A percentile compares a stretch with the other conserved stretches of the same genome.
These are phyloP conservation scores for Plebejus anna DNA, from an alignment of 2,888 invertebrate genomes.

Conservation along the genomic window DNA sequence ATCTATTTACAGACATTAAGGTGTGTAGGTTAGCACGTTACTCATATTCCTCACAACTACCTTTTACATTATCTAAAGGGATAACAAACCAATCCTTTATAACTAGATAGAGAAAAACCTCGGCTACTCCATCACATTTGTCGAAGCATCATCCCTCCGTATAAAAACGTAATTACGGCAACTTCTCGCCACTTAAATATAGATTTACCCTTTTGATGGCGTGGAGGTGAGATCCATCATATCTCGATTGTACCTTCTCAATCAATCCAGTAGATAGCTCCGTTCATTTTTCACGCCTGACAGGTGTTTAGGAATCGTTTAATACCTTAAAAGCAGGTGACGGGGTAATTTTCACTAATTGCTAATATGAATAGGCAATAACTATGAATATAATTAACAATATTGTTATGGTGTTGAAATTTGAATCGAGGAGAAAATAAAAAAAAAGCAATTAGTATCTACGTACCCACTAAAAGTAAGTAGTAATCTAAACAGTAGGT, in stretches of 20 bases:
- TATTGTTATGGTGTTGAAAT: neutral
- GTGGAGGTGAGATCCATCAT: constrained; percentile 73
- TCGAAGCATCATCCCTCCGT: constrained; percentile 64
- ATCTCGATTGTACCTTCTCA: constrained; percentile 68
- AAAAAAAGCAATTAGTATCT: too few relatives aligned
- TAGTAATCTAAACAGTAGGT: too few relatives aligned
- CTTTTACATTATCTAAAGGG: neutral
- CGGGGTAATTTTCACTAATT: constrained; percentile 9
- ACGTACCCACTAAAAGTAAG: too few relatives aligned
- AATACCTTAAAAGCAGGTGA: constrained; percentile 32
- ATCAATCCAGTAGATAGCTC: constrained; percentile 70
- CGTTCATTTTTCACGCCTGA: constrained; percentile 65
- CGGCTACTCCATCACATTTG: constrained; percentile 63
- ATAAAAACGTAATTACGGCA: constrained; percentile 77
- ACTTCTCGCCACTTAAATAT: constrained; percentile 71
- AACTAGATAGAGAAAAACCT: constrained; percentile 35
- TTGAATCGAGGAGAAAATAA: too few relatives aligned
- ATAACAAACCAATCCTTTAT: neutral
- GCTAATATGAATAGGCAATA: neutral
- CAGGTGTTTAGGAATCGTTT: constrained; percentile 41
- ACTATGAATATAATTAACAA: neutral
- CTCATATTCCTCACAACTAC: neutral
- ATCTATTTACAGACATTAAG: neutral
- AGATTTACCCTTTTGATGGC: constrained; percentile 75
- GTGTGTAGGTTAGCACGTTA: too few relatives aligned